Percentiles rank a stretch among this genome's conserved stretches.
phyloP scores from a whole-genome alignment of 1,140 invertebrate genomes.

The Caerostris darwini region DNA sequence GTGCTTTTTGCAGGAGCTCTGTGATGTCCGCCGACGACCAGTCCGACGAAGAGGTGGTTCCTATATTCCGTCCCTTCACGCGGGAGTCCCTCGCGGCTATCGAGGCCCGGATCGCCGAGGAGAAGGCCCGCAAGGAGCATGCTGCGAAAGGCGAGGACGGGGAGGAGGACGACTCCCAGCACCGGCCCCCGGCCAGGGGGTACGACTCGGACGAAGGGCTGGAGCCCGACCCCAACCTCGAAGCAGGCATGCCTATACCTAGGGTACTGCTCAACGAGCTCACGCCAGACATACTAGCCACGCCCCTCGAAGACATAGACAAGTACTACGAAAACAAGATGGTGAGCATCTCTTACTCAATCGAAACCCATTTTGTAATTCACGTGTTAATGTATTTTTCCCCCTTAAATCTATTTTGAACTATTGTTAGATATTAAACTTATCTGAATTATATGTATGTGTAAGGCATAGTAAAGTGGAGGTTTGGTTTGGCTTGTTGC shows the following conservation, averaged over 20 bases:
- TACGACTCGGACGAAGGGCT: constrained; percentile 91
- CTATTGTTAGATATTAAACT: too few relatives aligned
- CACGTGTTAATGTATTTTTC: too few relatives aligned
- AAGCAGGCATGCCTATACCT: constrained; percentile 94
- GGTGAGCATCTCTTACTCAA: constrained; percentile 84
- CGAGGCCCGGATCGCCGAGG: constrained; percentile 95
- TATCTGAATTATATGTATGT: too few relatives aligned
- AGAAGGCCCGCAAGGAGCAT: constrained; percentile 96
- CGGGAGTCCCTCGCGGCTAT: constrained; percentile 96
- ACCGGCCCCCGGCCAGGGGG: constrained; percentile 77
- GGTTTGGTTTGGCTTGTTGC: too few relatives aligned
- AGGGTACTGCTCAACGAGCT: constrained; percentile 94
- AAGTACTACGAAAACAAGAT: constrained; percentile 94
- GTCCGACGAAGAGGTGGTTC: constrained; percentile 80
- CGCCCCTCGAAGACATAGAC: constrained; percentile 97
- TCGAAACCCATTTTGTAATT: background rate
- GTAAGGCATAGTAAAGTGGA: too few relatives aligned
- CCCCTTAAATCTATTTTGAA: too few relatives aligned
- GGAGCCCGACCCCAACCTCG: constrained; percentile 94
- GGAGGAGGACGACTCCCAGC: constrained; percentile 26
- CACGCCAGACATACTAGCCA: constrained; percentile 94
- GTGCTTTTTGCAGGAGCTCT: constrained; percentile 5
- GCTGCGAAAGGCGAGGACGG: constrained; percentile 85
- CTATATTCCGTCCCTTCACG: constrained; percentile 95
- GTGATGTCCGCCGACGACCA: constrained; percentile 78